phyloP scores from a whole-genome alignment of 2,888 invertebrate genomes.

The Spodoptera picta region DNA sequence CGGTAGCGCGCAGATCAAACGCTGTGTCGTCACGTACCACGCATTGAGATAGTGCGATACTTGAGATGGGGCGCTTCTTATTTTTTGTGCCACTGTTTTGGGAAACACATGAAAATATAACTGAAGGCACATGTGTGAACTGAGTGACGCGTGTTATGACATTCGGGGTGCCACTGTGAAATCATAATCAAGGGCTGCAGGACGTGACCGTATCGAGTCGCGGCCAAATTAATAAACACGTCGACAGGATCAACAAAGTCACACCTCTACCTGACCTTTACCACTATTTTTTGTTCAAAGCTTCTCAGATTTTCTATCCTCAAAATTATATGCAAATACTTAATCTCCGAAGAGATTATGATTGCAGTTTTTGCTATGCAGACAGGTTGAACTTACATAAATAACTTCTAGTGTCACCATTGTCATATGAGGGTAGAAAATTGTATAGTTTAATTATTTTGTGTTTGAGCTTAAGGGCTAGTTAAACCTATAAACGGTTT shows the following conservation, averaged over 20 bases:
- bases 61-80: conserved; percentile 78
- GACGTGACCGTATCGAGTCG: conserved; percentile 69
- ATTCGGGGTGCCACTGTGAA: conserved; percentile 70
- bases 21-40: conserved; percentile 76
- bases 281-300: neutral
- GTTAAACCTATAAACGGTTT: too few relatives aligned
- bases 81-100: conserved; percentile 81
- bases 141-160: conserved; percentile 72
- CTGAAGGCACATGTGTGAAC: conserved; percentile 76
- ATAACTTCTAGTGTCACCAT: neutral
- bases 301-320: neutral
- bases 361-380: neutral
- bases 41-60: conserved; percentile 80
- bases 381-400: neutral
- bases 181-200: conserved; percentile 68
- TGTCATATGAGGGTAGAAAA: too few relatives aligned
- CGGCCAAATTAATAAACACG: conserved; percentile 30
- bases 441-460: too few relatives aligned
- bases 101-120: conserved; percentile 76
- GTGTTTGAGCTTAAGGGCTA: too few relatives aligned
- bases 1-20: conserved; percentile 82
- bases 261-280: conserved; percentile 23
- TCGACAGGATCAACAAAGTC: conserved; percentile 14
- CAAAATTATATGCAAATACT: conserved; percentile 4
- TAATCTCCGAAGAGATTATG: neutral